Evolutionary conservation across 2,113 vertebrate genomes (phyloP), one percentile per base, ranked within the genome.

Genomic region (Lanius collurio): DNA sequence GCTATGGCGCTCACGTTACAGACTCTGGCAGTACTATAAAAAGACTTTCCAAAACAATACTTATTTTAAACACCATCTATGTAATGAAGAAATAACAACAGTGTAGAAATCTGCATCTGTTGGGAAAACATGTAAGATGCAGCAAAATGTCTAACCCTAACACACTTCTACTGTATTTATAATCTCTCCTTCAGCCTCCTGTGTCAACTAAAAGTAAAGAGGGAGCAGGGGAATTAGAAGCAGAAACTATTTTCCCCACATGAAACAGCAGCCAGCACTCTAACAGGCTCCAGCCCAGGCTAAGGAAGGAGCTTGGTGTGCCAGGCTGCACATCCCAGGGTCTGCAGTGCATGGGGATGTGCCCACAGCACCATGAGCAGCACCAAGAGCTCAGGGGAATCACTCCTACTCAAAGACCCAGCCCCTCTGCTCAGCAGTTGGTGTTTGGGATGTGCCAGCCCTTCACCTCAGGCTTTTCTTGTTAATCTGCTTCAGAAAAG

Each of bases 21-120:
- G 98, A 98, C 90, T 97, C 87, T 50, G 73, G 82, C 80, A 96
- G 94, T 82, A 95, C 60, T 90, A 96, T 90, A 98, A 98, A 28
- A 49, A 98, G 92, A 95, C 94, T 98, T 98, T 96, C 92, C 84
- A 96, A 97, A 93, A 97, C 86, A 95, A 88, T 92, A 80, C n/a
- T 87, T 93, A 95, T 97, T 97, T 98, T 97, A 98, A 98, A 98
- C 94, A 95, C 93, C 31, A 28, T 42, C 69, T 95, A 67, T 79
- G 89, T 91, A 96, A 97, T 28, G 74, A 92, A 96, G 95, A 86
- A 94, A 59, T 84, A 93, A 56, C 77, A 55, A 75, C 60, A 86
- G 23, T 0, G 10, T 21, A 53, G 31, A 62, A 89, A 84, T 31
- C 28, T 30, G 24, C 15, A 42, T 55, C 46, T 71, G 37, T 33